Conservation (phyloP, 2,888 invertebrate species). For the Ennomos fuscantarius region DNA sequence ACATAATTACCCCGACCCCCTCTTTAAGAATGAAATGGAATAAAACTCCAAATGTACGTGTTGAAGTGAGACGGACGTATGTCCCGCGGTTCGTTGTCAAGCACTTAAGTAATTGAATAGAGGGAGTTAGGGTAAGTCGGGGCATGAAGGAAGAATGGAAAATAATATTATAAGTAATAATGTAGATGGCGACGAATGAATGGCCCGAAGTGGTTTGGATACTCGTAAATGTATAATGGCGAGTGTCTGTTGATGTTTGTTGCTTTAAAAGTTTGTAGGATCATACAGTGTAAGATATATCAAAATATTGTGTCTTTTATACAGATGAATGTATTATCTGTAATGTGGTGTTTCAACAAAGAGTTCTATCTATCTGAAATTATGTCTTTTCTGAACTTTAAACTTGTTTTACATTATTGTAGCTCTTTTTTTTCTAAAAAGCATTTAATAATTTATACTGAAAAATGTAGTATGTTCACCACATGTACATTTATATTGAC, state of each 20-base stretch:
- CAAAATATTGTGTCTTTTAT: slow-evolving; percentile 18
- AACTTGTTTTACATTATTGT: background rate
- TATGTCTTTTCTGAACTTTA: too few species aligned
- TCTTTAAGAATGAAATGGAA: slow-evolving; percentile 55
- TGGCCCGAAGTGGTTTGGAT: slow-evolving; percentile 47
- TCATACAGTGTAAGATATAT: slow-evolving; percentile 2
- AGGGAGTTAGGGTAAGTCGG: slow-evolving; percentile 69
- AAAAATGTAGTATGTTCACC: too few species aligned
- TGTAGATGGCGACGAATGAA: slow-evolving; percentile 37
- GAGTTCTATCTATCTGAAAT: background rate
- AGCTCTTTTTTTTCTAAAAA: background rate
- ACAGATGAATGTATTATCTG: too few species aligned
- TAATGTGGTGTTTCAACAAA: too few species aligned
- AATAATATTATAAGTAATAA: slow-evolving; percentile 68
- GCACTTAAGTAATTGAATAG: slow-evolving; percentile 84
- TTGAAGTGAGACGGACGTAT: slow-evolving; percentile 59
- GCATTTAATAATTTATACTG: too few species aligned
- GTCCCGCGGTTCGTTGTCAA: slow-evolving; percentile 58
- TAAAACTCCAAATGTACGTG: slow-evolving; percentile 40
- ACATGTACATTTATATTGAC: too few species aligned
- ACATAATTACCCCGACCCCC: slow-evolving; percentile 76
- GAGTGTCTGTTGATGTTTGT: slow-evolving; percentile 23
- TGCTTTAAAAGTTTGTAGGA: slow-evolving; percentile 13
- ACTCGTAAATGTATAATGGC: slow-evolving; percentile 51
- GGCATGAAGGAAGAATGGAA: slow-evolving; percentile 72